These are phyloP conservation scores for Heliconius hermathena DNA, from an alignment of 1,140 invertebrate species.

Conservation along the genomic window DNA sequence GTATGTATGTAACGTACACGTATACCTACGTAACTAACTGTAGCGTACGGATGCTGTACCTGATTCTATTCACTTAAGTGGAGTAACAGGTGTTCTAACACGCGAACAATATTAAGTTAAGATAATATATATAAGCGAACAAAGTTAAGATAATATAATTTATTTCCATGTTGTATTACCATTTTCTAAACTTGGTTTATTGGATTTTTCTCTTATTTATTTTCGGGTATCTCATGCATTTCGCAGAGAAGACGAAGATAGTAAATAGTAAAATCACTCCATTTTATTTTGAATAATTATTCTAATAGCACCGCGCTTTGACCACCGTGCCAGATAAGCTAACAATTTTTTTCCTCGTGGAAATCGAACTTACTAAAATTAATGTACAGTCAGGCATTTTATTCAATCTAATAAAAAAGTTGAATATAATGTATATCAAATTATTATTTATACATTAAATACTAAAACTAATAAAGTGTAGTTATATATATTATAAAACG, in stretches of 20 bases:
- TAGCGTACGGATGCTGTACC: neutral
- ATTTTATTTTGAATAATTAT: neutral
- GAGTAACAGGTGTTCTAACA: neutral
- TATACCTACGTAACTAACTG: neutral
- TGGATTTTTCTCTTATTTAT: neutral
- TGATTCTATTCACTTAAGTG: neutral
- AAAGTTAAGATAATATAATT: no score
- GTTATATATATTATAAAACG: no score
- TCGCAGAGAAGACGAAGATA: neutral
- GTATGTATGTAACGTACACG: neutral
- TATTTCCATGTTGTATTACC: neutral
- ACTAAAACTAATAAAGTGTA: no score
- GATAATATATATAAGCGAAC: no score
- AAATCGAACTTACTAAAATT: no score
- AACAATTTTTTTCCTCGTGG: no score
- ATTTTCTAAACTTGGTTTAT: neutral
- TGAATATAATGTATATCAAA: no score
- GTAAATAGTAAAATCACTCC: neutral
- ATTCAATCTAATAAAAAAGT: no score
- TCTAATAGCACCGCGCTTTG: no score
- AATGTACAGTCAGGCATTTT: no score
- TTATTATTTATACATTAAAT: no score
- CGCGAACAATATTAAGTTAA: conserved; percentile 8
- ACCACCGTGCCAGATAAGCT: no score
- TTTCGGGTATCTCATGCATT: neutral